These are phyloP conservation scores for Meteorus sp. DNA, from an alignment of 1,140 invertebrate genomes.

Conservation along the genomic window DNA sequence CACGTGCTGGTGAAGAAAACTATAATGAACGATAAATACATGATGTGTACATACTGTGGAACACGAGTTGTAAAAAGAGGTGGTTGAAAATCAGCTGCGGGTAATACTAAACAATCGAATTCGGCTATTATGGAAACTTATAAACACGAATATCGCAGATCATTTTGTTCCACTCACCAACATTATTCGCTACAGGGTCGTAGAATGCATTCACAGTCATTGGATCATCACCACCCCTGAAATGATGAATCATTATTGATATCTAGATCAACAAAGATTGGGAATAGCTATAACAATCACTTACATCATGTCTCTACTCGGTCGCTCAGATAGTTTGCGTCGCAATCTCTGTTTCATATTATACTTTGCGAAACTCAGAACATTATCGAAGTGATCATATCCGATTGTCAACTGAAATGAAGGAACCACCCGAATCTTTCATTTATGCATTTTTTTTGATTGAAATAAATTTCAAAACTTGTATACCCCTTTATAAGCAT, in stretches of 20 bases:
- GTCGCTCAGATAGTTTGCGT: too few relatives aligned
- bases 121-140: not conserved
- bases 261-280: not conserved
- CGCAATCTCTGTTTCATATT: constrained; percentile 3
- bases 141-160: too few relatives aligned
- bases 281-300: not conserved
- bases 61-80: constrained; percentile 59
- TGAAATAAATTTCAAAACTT: constrained; percentile 19
- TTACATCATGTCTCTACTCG: too few relatives aligned
- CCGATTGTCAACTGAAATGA: constrained; percentile 28
- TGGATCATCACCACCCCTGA: not conserved
- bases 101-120: constrained; percentile 63
- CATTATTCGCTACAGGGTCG: too few relatives aligned
- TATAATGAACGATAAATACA: not conserved
- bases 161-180: too few relatives aligned
- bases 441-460: not conserved
- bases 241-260: not conserved
- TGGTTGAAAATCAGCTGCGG: constrained; percentile 70
- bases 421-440: not conserved
- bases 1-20: too few relatives aligned
- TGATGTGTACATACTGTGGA: constrained; percentile 36
- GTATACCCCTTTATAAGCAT: constrained; percentile 28
- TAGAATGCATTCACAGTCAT: too few relatives aligned
- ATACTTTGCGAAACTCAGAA: constrained; percentile 26
- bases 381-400: constrained; percentile 32